Conservation (phyloP, 2,888 invertebrate species). For the Beris morrisii region DNA sequence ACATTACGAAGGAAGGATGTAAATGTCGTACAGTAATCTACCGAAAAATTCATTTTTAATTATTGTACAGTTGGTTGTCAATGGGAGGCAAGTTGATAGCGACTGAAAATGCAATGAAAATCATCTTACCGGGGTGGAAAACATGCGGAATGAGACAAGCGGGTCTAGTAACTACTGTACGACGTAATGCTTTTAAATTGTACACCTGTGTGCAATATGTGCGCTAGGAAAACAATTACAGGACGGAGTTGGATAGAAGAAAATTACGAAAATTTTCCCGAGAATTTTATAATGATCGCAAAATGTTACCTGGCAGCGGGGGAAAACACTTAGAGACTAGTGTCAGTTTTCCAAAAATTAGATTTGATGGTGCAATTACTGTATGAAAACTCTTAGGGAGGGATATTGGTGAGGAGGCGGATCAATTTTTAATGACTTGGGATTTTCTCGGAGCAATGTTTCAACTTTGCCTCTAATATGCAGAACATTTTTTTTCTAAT, state of each 20-base stretch:
- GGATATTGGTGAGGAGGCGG: too few relatives aligned
- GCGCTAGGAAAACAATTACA: slow-evolving; percentile 22
- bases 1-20: background rate
- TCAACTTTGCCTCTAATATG: too few relatives aligned
- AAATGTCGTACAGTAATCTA: background rate
- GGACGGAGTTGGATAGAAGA: slow-evolving; percentile 1
- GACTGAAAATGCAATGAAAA: slow-evolving; percentile 1
- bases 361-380: too few relatives aligned
- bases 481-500: too few relatives aligned
- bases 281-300: slow-evolving; percentile 1
- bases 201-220: slow-evolving; percentile 28
- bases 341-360: background rate
- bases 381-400: too few relatives aligned
- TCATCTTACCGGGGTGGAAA: background rate
- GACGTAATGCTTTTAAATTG: slow-evolving; percentile 14
- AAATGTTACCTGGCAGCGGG: slow-evolving; percentile 15
- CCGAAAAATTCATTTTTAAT: slow-evolving; percentile 26
- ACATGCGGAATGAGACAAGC: background rate
- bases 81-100: background rate
- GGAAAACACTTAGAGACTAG: slow-evolving; percentile 29
- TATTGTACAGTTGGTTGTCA: background rate
- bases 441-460: too few relatives aligned
- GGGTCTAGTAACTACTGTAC: background rate
- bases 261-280: slow-evolving; percentile 13
- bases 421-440: too few relatives aligned